Evolutionary conservation across 2,797 vertebrate genomes (phyloP).

Genomic region (Galago senegalensis): DNA sequence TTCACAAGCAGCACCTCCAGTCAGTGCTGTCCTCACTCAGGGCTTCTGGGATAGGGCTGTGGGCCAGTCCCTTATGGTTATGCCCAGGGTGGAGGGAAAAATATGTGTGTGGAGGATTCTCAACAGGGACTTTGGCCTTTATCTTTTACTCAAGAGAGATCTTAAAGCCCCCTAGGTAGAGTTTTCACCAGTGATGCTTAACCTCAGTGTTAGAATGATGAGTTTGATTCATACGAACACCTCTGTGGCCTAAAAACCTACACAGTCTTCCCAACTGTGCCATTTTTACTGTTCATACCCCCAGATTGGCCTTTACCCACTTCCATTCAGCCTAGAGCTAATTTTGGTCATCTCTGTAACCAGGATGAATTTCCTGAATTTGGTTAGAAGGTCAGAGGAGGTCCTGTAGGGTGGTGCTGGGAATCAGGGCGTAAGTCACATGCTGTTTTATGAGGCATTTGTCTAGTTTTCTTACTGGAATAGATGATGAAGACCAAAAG

Average conservation of each 20-base stretch:
- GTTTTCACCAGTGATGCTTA: neutral
- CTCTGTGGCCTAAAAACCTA: neutral
- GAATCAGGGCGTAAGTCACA: neutral
- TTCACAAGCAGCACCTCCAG: neutral
- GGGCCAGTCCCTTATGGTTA: neutral
- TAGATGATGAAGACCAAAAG: slow-evolving; percentile 67
- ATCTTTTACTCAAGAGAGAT: neutral
- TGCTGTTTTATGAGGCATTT: slow-evolving; percentile 70
- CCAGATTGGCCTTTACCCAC: neutral
- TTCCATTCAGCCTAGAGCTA: slow-evolving; percentile 1
- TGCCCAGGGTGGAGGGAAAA: neutral
- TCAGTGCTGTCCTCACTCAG: neutral
- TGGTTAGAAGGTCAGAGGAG: slow-evolving; percentile 23
- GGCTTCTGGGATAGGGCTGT: neutral
- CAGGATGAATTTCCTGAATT: slow-evolving; percentile 10
- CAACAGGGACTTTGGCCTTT: slow-evolving; percentile 5
- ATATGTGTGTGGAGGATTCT: neutral
- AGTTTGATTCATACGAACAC: neutral
- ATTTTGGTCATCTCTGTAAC: slow-evolving; percentile 16
- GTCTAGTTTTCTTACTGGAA: slow-evolving; percentile 72
- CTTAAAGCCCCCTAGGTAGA: neutral
- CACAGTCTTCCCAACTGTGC: neutral
- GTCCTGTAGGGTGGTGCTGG: slow-evolving; percentile 30
- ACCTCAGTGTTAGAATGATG: neutral
- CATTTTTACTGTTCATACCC: neutral